Evolutionary conservation across 2,113 vertebrate species (phyloP).

Genomic region (Notarius quadriscutis): DNA sequence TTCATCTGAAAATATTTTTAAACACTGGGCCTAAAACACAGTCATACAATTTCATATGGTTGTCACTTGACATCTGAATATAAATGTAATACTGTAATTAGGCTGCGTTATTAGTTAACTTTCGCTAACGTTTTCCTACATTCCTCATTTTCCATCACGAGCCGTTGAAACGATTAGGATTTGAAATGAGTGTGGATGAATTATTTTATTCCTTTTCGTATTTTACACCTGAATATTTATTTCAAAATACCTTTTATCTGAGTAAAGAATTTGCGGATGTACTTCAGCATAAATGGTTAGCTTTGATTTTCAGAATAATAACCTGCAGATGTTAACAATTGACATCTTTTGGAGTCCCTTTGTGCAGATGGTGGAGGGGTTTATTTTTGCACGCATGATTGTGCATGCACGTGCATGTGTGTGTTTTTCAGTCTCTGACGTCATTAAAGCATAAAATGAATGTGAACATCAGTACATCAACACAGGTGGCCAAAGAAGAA

Average conservation of each 20-base stretch:
- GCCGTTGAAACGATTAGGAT: neutral
- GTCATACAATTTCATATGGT: too few species aligned
- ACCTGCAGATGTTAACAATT: neutral
- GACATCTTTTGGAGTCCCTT: neutral
- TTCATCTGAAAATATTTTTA: neutral
- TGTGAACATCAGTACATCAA: neutral
- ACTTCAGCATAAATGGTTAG: neutral
- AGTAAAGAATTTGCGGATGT: neutral
- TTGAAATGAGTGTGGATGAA: neutral
- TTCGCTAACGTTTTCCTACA: neutral
- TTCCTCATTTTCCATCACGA: neutral
- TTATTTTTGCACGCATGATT: neutral
- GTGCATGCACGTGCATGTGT: neutral
- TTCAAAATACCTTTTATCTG: neutral
- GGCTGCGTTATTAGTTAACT: neutral
- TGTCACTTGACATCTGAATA: neutral
- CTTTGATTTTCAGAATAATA: neutral
- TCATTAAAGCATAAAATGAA: neutral
- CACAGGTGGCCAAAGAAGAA: neutral
- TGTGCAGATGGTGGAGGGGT: neutral
- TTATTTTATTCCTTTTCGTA: neutral
- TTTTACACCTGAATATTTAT: neutral
- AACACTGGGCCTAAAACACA: neutral
- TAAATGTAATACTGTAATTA: neutral
- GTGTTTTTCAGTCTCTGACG: neutral